Conservation (phyloP, 2,113 vertebrate species). For the Morphnarchus princeps region DNA sequence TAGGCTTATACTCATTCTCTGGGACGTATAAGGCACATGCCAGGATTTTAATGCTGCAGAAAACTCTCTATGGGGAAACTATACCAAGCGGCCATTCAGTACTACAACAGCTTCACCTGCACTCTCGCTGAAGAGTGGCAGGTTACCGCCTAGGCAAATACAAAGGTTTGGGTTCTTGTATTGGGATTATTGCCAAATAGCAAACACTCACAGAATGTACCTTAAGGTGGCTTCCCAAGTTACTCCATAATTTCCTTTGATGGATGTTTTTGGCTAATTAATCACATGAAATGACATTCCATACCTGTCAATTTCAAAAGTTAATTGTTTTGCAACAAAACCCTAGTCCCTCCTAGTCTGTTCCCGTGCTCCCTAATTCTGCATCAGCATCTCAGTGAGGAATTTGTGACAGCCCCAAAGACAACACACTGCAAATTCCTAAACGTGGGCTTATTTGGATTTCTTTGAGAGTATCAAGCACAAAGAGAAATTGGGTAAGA, state of each 20-base stretch:
- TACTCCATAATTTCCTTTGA: not conserved
- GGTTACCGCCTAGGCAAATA: not conserved
- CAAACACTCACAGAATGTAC: not conserved
- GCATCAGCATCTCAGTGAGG: not conserved
- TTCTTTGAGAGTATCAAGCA: not conserved
- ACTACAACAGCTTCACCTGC: not conserved
- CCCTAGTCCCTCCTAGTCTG: not conserved
- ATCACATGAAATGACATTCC: not conserved
- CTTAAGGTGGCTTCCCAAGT: not conserved
- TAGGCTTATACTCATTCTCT: not conserved
- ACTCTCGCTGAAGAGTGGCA: not conserved
- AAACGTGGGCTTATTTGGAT: not conserved
- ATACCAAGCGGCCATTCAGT: accelerated
- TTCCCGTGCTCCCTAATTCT: not conserved
- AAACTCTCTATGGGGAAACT: not conserved
- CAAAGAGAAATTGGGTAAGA: not conserved
- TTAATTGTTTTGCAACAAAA: not conserved
- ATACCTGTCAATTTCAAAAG: not conserved
- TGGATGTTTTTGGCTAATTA: not conserved
- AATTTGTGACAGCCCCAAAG: not conserved
- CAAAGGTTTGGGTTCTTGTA: not conserved
- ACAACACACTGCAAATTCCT: not conserved
- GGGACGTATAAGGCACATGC: not conserved
- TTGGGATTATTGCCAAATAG: not conserved
- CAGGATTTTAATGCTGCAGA: not conserved